Evolutionary conservation across 2,797 vertebrate species (phyloP).

Genomic region (Sparidentex hasta): DNA sequence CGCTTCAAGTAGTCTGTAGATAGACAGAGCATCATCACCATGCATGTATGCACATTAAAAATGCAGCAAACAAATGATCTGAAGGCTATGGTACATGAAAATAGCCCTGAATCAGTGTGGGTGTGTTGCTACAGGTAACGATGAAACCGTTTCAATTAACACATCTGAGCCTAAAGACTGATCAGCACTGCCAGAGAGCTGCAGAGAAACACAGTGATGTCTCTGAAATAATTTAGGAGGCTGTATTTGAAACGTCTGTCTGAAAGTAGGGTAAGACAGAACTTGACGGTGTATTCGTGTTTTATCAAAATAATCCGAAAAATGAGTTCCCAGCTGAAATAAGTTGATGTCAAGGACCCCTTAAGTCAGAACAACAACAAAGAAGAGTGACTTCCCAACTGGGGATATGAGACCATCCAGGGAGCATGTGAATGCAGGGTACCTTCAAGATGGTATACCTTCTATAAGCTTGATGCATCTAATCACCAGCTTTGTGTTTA

Average conservation of each 20-base stretch:
- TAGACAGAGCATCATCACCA: background rate
- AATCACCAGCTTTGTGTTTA: background rate
- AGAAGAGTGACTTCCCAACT: too few species aligned
- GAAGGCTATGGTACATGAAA: background rate
- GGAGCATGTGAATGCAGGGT: too few species aligned
- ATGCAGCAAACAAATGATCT: background rate
- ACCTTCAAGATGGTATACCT: too few species aligned
- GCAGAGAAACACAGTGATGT: too few species aligned
- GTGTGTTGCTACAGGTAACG: constrained; percentile 21
- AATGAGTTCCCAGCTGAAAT: too few species aligned
- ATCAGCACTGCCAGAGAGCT: background rate
- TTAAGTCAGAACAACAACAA: too few species aligned
- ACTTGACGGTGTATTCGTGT: background rate
- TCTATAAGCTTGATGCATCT: background rate
- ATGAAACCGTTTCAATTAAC: constrained; percentile 5
- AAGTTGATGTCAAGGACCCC: too few species aligned
- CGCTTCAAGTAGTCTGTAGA: background rate
- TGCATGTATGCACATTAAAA: background rate
- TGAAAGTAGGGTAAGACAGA: background rate
- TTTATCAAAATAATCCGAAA: too few species aligned
- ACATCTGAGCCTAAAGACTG: background rate
- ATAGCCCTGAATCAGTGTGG: constrained; percentile 5
- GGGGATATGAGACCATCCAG: too few species aligned
- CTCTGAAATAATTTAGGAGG: background rate
- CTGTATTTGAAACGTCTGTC: background rate